Evolutionary conservation across 2,797 vertebrate species (phyloP), one percentile per base, ranked within the genome.

Genomic region (Sebastes goodei): DNA sequence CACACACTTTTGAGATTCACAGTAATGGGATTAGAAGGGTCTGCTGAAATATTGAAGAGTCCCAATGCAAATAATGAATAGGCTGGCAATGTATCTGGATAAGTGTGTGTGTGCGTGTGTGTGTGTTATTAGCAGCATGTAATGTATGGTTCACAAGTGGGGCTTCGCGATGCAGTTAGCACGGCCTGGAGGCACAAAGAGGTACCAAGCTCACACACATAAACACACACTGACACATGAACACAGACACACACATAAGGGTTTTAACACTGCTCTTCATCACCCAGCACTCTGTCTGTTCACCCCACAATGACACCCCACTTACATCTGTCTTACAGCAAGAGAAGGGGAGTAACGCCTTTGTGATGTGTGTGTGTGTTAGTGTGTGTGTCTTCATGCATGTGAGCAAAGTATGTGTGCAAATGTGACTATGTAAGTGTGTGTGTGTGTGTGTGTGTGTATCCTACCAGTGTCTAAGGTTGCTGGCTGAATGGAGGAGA

Each of bases 11-110:
- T 87, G 76, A 88, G 84, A 85, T 52, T 82, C 83, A 71, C 95
- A 94, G 96, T 97, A 97, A 98, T 97, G 95, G 96, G 96, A 98
- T 99, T 97, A 98, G 96, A 96, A 94, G 94, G 96, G 95, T 97
- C 96, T 97, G 96, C 97, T 98, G 96, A 97, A 99, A 98, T 97
- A 99, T 97, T 96, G 97, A 99, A 97, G 96, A 97, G 96, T 96
- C 87, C 80, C 74, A 80, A 90, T 91, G 88, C 90, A 92, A 91
- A 93, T 91, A 93, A 95, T 94, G 89, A 95, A 94, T 90, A 92
- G 90, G 87, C 76, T 84, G 74, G 75, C 80, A 88, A 88, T 87
- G 84, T 78, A 77, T 91, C 82, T 81, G 72, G 73, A 72, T 86
- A 62, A 79, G 88, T 86, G 76, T 57, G 81, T 74, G 76, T 53